Conservation (phyloP, 2,888 invertebrate species). For the Erpobdella octoculata region DNA sequence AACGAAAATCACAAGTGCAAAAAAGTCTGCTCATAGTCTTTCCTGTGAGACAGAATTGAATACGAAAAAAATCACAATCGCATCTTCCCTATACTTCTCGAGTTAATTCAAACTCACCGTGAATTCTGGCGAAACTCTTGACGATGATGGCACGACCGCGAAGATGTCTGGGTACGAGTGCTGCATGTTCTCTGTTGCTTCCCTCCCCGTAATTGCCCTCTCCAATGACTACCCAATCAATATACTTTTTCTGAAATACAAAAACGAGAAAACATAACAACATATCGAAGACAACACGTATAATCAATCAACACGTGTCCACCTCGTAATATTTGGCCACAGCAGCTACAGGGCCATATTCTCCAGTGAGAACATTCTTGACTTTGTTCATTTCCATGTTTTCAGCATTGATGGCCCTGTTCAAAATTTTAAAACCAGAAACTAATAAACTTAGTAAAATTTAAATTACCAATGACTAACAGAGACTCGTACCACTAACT, state of each 20-base stretch:
- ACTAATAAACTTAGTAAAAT: too few species aligned
- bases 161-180: constrained; percentile 85
- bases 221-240: constrained; percentile 75
- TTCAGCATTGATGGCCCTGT: constrained; percentile 57
- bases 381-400: constrained; percentile 69
- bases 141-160: constrained; percentile 91
- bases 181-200: constrained; percentile 83
- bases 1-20: background rate
- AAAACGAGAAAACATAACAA: too few species aligned
- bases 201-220: constrained; percentile 65
- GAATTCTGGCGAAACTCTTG: constrained; percentile 96
- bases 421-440: too few species aligned
- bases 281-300: too few species aligned
- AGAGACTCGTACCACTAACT: too few species aligned
- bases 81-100: too few species aligned
- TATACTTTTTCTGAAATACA: constrained; percentile 56
- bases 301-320: too few species aligned
- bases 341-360: constrained; percentile 84
- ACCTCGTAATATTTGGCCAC: constrained; percentile 91
- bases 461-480: too few species aligned
- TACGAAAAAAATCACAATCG: background rate
- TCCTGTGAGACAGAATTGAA: too few species aligned
- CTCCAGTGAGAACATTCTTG: constrained; percentile 76
- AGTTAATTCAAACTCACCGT: constrained; percentile 59
- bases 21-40: too few species aligned